Evolutionary conservation across 2,113 vertebrate genomes (phyloP).

Genomic region (Spheniscus mendiculus): DNA sequence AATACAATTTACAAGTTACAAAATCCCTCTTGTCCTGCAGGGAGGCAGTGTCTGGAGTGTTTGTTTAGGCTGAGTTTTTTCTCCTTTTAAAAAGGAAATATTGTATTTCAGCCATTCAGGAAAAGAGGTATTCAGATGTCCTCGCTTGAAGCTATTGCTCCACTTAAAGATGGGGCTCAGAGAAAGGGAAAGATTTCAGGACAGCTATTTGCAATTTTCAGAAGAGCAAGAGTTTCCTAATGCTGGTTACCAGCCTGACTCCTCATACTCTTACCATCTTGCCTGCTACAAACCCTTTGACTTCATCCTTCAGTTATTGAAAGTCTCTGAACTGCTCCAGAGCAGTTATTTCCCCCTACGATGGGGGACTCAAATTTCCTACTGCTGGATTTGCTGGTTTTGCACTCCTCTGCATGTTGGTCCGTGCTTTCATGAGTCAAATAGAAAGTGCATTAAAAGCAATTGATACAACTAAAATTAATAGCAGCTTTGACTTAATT

Average conservation of each 20-base stretch:
- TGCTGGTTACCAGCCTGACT: background rate
- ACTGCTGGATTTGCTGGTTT: background rate
- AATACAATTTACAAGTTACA: background rate
- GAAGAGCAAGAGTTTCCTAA: background rate
- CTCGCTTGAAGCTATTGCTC: background rate
- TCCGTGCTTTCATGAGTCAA: fast-evolving
- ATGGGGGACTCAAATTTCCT: too few relatives aligned
- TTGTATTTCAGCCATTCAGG: background rate
- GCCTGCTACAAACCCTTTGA: fast-evolving
- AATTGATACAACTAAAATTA: background rate
- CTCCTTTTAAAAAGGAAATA: background rate
- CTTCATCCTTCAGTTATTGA: background rate
- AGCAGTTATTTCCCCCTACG: background rate
- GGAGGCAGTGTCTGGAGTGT: background rate
- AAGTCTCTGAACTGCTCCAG: too few relatives aligned
- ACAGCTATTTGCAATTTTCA: background rate
- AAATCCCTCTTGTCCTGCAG: background rate
- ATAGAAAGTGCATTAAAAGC: fast-evolving
- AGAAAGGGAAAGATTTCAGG: background rate
- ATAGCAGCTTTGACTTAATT: background rate
- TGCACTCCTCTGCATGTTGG: fast-evolving
- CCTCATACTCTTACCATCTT: fast-evolving
- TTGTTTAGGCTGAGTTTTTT: background rate
- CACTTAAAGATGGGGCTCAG: background rate
- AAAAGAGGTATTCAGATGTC: background rate